phyloP scores from a whole-genome alignment of 2,797 vertebrate species.

The Hylomyscus alleni region DNA sequence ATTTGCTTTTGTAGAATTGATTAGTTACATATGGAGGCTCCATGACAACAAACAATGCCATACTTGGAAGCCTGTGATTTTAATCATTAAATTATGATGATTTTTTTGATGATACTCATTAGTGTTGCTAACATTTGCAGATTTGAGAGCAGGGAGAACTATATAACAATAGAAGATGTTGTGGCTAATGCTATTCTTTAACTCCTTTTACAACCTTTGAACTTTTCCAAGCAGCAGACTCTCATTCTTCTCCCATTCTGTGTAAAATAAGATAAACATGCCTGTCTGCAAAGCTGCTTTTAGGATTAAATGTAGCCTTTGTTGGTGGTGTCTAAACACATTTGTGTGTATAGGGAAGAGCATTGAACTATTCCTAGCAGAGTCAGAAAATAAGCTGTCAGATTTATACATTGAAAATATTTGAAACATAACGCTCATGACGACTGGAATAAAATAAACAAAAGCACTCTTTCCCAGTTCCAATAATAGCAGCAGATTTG shows the following conservation, averaged over 20 bases:
- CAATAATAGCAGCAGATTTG: slow-evolving; percentile 58
- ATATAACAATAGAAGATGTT: neutral
- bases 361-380: slow-evolving; percentile 5
- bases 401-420: slow-evolving; percentile 78
- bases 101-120: neutral
- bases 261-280: slow-evolving; percentile 34
- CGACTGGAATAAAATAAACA: slow-evolving; percentile 66
- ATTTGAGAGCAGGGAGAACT: neutral
- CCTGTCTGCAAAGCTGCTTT: neutral
- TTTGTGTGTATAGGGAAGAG: neutral
- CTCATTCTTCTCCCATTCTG: neutral
- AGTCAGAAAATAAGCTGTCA: slow-evolving; percentile 48
- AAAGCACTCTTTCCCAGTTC: slow-evolving; percentile 54
- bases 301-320: slow-evolving; percentile 30
- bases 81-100: neutral
- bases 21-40: neutral
- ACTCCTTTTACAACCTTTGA: neutral
- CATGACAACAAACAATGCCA: neutral
- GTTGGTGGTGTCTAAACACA: neutral
- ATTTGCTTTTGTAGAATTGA: slow-evolving; percentile 32
- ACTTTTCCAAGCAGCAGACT: neutral
- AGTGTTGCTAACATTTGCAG: neutral
- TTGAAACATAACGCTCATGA: slow-evolving; percentile 71
- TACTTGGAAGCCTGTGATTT: neutral
- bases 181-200: slow-evolving; percentile 25